Evolutionary conservation across 2,888 invertebrate genomes (phyloP), one percentile per base, ranked within the genome.

Genomic region (Mythimna albipuncta): DNA sequence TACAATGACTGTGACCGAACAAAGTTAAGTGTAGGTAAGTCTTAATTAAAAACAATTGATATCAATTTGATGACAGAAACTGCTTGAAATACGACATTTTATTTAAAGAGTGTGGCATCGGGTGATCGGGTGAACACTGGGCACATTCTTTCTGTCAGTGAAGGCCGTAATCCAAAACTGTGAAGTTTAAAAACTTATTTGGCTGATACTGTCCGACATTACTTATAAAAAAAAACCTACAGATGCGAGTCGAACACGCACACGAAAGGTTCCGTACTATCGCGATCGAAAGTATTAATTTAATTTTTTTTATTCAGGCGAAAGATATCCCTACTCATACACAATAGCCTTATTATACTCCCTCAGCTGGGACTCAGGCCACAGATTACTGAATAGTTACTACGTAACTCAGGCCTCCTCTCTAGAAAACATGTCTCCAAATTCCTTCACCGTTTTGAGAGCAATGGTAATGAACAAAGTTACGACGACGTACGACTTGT

Each of bases 41-140:
- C 52, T 16, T 19, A 44, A 58, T 41, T 32, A 44, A 66, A 54
- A 58, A 44, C 47, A 75, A 69, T 75, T 69, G 16, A 19, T 6
- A 61, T 38, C 11, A 61, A 73, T 54, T 74, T 16, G 11, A 26
- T 32, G 16, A 11, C n/a, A 21, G 13, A 52, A 35, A 26, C 9
- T 52, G 21, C 19, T 6, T 52, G 26, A 35, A 58, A 35, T 47
- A 59, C 11, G 26, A 66, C 19, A 21, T 50, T 50, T 75, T 55
- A 61, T 55, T 41, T 55, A 13, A 54, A 58, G 11, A 59, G 11
- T 54, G n/a, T 2, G 19, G 1, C 1, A 35, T 21, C 54, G 16
- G 6, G 7, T 4, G 1, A 35, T 21, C 54, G 16, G 6, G 7
- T 4, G 1, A 11, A 7, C 16, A 32, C 35, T 9, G 35, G 19